Conservation (phyloP, 2,888 invertebrate genomes). For the Scaptomyza caliginosa region DNA sequence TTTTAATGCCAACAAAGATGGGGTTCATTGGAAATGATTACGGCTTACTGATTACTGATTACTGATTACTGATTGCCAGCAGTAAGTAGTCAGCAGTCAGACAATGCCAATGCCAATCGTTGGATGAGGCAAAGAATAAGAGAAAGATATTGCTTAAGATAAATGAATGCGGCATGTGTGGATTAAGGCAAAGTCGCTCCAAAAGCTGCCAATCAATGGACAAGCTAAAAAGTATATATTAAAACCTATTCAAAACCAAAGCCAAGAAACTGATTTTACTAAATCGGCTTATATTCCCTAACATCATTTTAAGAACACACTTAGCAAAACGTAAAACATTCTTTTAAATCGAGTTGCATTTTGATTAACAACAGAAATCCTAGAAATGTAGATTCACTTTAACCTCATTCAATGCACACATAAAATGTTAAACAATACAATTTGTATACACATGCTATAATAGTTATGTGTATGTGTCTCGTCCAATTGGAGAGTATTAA, state of each 20-base stretch:
- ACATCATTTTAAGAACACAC: no score
- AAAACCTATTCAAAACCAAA: background rate
- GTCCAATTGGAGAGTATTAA: background rate
- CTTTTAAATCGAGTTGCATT: no score
- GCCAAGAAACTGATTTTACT: background rate
- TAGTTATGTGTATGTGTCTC: background rate
- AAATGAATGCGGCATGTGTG: conserved; percentile 22
- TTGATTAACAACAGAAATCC: no score
- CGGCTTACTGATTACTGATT: conserved; percentile 61
- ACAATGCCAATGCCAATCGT: conserved; percentile 1
- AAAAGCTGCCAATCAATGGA: background rate
- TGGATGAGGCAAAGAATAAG: background rate
- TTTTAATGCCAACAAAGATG: conserved; percentile 49
- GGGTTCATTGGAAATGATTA: conserved; percentile 55
- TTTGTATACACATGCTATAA: background rate
- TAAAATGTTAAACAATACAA: background rate
- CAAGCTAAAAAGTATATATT: background rate
- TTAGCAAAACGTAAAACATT: no score
- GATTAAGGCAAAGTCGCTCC: background rate
- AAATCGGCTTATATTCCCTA: no score
- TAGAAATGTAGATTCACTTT: background rate
- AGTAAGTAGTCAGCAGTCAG: conserved; percentile 34
- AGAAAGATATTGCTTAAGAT: conserved; percentile 4
- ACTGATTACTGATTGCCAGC: conserved; percentile 42
- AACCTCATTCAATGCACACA: background rate